Percentiles rank a stretch among this genome's conserved stretches.
These are phyloP conservation scores for Synodontis membranacea DNA, from an alignment of 2,113 vertebrate genomes.

Conservation along the genomic window DNA sequence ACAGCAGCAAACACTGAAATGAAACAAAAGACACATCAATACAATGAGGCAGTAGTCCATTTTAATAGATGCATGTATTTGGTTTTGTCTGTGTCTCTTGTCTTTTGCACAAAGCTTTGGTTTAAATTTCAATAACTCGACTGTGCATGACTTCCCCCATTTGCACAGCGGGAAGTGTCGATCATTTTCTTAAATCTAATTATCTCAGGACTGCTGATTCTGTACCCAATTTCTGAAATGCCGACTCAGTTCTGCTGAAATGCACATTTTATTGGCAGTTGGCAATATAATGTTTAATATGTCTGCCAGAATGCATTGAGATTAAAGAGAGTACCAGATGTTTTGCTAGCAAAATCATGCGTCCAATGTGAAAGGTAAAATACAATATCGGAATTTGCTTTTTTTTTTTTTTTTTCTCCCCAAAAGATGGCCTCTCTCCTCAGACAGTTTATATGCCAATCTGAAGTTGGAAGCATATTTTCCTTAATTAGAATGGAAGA, in stretches of 20 bases:
- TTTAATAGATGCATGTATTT: not conserved
- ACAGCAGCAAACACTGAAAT: not conserved
- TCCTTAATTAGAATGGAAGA: conserved; percentile 35
- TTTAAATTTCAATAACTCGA: not conserved
- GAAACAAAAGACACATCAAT: not conserved
- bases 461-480: conserved; percentile 32
- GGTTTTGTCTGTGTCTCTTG: not conserved
- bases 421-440: not conserved
- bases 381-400: not conserved
- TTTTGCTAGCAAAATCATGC: not conserved
- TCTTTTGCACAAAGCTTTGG: not conserved
- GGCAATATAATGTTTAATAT: conserved; percentile 11
- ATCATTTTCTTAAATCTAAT: conserved; percentile 19
- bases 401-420: too few relatives aligned
- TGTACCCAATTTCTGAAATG: conserved; percentile 3
- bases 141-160: not conserved
- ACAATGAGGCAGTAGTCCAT: not conserved
- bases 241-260: not conserved
- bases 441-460: not conserved
- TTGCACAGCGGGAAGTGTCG: not conserved
- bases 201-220: conserved; percentile 9
- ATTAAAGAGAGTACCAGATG: conserved; percentile 4
- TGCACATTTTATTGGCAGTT: conserved; percentile 15
- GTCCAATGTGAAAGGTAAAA: not conserved
- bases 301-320: conserved; percentile 1